These are phyloP conservation scores for Drosophila macrospina DNA, from an alignment of 2,888 invertebrate genomes.

Conservation along the genomic window DNA sequence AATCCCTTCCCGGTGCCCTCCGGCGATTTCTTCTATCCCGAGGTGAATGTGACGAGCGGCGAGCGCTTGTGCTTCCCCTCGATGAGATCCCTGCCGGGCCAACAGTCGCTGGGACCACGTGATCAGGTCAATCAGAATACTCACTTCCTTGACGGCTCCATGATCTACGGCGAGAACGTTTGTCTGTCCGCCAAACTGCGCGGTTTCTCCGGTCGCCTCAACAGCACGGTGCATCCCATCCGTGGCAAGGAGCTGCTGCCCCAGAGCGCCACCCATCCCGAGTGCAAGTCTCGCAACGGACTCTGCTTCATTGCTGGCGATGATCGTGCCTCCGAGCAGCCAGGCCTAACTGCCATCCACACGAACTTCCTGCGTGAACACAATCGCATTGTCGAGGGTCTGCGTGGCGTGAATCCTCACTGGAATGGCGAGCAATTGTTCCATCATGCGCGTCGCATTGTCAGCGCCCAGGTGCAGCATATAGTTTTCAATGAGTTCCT, in stretches of 20 bases:
- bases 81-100: conserved; percentile 96
- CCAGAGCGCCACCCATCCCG: conserved; percentile 91
- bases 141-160: conserved; percentile 94
- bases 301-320: conserved; percentile 96
- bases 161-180: conserved; percentile 95
- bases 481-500: conserved; percentile 95
- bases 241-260: conserved; percentile 93
- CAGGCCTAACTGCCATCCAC: conserved; percentile 94
- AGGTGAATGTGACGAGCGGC: conserved; percentile 93
- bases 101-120: conserved; percentile 93
- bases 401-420: conserved; percentile 93
- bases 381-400: conserved; percentile 92
- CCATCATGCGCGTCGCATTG: conserved; percentile 91
- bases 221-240: conserved; percentile 91
- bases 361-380: conserved; percentile 96
- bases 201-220: conserved; percentile 92
- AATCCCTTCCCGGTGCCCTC: conserved; percentile 95
- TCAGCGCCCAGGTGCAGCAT: conserved; percentile 92
- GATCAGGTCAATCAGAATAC: conserved; percentile 98
- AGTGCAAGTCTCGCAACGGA: conserved; percentile 94
- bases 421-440: conserved; percentile 95
- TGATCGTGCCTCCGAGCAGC: conserved; percentile 96
- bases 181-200: conserved; percentile 92
- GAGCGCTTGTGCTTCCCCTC: conserved; percentile 96
- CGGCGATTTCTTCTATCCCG: conserved; percentile 95